These are phyloP conservation scores for Cynodonichthys magdalenae DNA, from an alignment of 2,797 vertebrate species.

Conservation along the genomic window DNA sequence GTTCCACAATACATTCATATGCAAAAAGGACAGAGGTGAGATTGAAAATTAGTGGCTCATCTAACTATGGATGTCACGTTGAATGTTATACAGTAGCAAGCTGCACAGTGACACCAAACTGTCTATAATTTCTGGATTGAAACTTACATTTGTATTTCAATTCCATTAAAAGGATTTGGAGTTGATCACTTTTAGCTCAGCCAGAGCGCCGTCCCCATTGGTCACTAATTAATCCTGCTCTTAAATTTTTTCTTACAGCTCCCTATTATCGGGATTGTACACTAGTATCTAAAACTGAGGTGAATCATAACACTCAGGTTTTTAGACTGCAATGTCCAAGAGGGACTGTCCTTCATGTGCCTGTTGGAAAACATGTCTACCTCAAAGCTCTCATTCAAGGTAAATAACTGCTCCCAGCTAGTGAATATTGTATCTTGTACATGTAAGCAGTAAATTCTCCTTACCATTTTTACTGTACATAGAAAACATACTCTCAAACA, in stretches of 20 bases:
- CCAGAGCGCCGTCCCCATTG: not conserved
- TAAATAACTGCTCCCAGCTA: conserved; percentile 45
- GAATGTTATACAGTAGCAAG: not conserved
- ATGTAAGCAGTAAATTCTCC: too few species aligned
- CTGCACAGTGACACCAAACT: not conserved
- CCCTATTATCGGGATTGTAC: conserved; percentile 88
- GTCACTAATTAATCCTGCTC: not conserved
- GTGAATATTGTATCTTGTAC: not conserved
- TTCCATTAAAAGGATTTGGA: not conserved
- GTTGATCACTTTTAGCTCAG: not conserved
- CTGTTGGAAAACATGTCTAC: conserved; percentile 91
- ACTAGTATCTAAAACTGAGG: conserved; percentile 86
- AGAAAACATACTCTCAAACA: too few species aligned
- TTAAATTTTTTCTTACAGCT: conserved; percentile 70
- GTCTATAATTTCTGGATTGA: not conserved
- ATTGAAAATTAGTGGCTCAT: not conserved
- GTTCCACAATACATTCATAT: conserved; percentile 85
- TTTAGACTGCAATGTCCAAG: conserved; percentile 85
- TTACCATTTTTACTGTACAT: too few species aligned
- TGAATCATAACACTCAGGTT: conserved; percentile 88
- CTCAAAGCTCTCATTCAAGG: conserved; percentile 89
- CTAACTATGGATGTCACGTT: not conserved
- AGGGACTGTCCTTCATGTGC: conserved; percentile 84
- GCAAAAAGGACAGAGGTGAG: conserved; percentile 85
- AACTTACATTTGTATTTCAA: not conserved